Evolutionary conservation across 2,888 invertebrate genomes (phyloP).

Genomic region (Polydrusus pterygomalis): DNA sequence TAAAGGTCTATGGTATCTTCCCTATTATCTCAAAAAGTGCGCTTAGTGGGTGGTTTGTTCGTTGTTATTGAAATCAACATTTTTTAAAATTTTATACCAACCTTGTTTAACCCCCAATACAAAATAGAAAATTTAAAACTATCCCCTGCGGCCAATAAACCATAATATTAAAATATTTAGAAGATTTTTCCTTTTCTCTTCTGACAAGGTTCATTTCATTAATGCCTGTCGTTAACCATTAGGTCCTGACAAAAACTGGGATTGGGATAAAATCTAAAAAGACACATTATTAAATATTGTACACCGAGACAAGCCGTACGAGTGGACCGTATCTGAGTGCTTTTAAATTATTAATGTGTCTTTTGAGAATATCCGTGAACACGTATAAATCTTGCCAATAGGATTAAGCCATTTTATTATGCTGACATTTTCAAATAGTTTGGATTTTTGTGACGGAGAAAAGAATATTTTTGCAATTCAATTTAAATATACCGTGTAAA

Average conservation of each 20-base stretch:
- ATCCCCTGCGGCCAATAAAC: neutral
- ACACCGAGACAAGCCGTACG: slow-evolving; percentile 54
- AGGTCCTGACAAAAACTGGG: slow-evolving; percentile 38
- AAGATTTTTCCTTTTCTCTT: slow-evolving; percentile 29
- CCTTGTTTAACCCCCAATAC: neutral
- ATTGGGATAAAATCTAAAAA: slow-evolving; percentile 44
- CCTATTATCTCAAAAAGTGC: no score
- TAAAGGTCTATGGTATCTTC: no score
- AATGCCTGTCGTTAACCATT: slow-evolving; percentile 36
- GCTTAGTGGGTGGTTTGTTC: no score
- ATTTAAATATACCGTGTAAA: no score
- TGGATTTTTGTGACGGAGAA: neutral
- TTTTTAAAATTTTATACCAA: neutral
- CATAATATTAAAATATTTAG: slow-evolving; percentile 36
- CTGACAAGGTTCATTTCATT: slow-evolving; percentile 49
- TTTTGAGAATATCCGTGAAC: slow-evolving; percentile 29
- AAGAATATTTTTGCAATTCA: no score
- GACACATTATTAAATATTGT: slow-evolving; percentile 58
- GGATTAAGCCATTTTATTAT: slow-evolving; percentile 1
- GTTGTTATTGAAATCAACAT: no score
- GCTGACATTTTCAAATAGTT: neutral
- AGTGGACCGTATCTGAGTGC: slow-evolving; percentile 61
- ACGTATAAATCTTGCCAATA: neutral
- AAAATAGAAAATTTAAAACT: neutral
- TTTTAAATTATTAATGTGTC: slow-evolving; percentile 55